Evolutionary conservation across 2,888 invertebrate species (phyloP), one percentile per base, ranked within the genome.

Genomic region (Melipona bicolor): DNA sequence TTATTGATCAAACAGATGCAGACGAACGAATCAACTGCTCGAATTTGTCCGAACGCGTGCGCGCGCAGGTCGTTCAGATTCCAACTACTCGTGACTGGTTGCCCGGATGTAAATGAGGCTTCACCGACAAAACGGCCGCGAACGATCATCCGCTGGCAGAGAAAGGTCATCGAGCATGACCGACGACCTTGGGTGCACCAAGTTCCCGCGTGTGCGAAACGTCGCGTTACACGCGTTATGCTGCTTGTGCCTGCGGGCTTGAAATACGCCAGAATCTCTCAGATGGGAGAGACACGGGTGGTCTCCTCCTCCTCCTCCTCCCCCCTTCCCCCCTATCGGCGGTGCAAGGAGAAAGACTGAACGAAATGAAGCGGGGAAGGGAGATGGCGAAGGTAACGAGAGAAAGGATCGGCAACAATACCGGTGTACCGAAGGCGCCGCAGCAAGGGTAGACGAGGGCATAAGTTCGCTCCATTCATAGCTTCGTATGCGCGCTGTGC

Each of bases 381-480:
- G 43, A 49, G 15, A 59, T 59, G 2, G 24, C 52, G 69, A 50
- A 70, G 72, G 36, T 21, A 56, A n/a, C 36, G 3, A 19, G 56
- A 19, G 19, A 17, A 73, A 71, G 56, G 56, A 59, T 15, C 56
- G n/a, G 24, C n/a, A 59, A 43, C 43, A 43, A 43, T 43, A 43
- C 27, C 56, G n/a, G n/a, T n/a, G n/a, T 13, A n/a, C 15, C 15
- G 19, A 61, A 17, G 27, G 24, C 9, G 52, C n/a, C 11, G 49
- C 13, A 11, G 49, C 19, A 56, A 27, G 32, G n/a, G 56, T 13
- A 17, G 59, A 43, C 61, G 64, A 88, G 85, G 84, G 77, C 85
- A 88, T 79, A 88, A 27, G 86, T 85, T 88, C 83, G 81, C 82
- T 90, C 83, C 90, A 90, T 90, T 90, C 89, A 90, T 90, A 77